These are phyloP conservation scores for Pheosia tremula DNA, from an alignment of 2,888 invertebrate genomes.

Conservation along the genomic window DNA sequence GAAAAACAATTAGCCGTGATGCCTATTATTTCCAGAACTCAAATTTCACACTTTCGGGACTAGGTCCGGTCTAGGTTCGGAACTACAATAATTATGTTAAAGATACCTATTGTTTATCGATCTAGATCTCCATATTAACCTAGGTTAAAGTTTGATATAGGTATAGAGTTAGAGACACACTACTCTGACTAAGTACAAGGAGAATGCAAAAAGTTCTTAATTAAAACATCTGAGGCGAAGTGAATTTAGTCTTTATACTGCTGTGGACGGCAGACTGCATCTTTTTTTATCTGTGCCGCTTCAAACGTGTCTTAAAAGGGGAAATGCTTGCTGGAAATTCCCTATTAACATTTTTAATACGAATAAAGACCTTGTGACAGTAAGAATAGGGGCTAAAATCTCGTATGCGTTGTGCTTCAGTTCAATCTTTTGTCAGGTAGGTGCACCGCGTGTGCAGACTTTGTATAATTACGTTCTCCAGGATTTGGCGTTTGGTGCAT, in stretches of 20 bases:
- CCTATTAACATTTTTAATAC: conserved; percentile 25
- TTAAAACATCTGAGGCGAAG: conserved; percentile 71
- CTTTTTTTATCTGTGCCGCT: conserved; percentile 71
- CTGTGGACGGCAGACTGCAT: conserved; percentile 66
- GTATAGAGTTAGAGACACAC: conserved; percentile 14
- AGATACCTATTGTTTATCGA: too few relatives aligned
- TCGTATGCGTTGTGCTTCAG: conserved; percentile 24
- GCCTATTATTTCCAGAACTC: conserved; percentile 63
- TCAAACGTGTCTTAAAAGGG: conserved; percentile 66
- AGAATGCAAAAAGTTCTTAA: conserved; percentile 56
- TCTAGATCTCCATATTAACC: conserved; percentile 3
- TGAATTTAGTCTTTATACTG: conserved; percentile 61
- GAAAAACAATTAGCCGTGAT: conserved; percentile 62
- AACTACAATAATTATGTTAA: conserved; percentile 22
- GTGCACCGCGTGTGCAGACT: conserved; percentile 64
- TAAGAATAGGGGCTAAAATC: conserved; percentile 40
- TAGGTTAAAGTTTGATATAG: not conserved
- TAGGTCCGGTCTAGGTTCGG: too few relatives aligned
- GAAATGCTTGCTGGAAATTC: conserved; percentile 65
- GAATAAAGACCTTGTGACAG: conserved; percentile 44
- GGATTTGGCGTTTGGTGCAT: conserved; percentile 54
- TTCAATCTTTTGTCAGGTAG: conserved; percentile 51
- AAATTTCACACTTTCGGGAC: conserved; percentile 31
- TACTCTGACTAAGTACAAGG: conserved; percentile 24
- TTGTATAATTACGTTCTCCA: conserved; percentile 67